Evolutionary conservation across 2,888 invertebrate species (phyloP).

Genomic region (Digitonthophagus gazella): DNA sequence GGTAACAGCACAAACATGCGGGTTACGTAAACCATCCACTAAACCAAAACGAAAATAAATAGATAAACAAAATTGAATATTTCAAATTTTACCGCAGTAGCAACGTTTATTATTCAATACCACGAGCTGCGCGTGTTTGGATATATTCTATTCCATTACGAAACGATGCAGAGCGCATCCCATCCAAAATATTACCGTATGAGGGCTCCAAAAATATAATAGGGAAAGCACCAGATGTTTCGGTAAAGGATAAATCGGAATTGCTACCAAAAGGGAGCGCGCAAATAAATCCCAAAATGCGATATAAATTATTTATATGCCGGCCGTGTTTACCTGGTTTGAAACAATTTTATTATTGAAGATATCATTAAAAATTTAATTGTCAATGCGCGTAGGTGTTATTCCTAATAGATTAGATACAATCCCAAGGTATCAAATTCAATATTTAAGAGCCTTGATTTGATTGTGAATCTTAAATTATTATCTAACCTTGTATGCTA

Average conservation of each 20-base stretch:
- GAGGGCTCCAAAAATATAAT: no score
- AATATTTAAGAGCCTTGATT: no score
- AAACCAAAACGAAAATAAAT: no score
- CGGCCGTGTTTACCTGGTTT: background rate
- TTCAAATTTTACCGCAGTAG: background rate
- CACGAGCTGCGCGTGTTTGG: background rate
- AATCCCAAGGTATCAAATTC: no score
- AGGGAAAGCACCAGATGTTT: no score
- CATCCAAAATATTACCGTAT: background rate
- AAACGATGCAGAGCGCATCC: background rate
- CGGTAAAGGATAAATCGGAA: no score
- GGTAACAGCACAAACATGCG: background rate
- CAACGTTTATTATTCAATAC: background rate
- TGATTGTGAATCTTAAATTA: no score
- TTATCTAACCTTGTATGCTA: no score
- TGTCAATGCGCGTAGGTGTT: background rate
- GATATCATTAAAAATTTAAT: background rate
- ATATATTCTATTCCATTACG: background rate
- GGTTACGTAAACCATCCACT: background rate
- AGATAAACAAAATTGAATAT: background rate
- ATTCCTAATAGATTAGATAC: no score
- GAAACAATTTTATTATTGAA: background rate
- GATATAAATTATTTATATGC: background rate
- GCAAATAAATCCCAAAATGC: no score
- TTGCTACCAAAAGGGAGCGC: no score